Conservation (phyloP, 2,113 vertebrate genomes). For the Phyllostomus discolor region DNA sequence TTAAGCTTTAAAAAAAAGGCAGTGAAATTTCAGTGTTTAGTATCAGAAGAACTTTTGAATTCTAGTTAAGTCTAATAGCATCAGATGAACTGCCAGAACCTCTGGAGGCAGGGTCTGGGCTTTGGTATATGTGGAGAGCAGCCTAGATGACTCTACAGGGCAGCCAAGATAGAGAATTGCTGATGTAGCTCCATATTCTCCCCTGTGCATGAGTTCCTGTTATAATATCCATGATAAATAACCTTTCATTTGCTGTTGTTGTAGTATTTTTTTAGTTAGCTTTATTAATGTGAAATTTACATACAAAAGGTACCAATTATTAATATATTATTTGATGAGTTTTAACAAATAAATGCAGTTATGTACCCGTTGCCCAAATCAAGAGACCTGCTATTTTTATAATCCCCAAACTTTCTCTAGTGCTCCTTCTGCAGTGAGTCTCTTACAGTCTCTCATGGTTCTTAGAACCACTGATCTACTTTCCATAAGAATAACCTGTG, state of each 20-base stretch:
- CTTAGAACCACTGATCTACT: not conserved
- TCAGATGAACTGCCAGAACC: not conserved
- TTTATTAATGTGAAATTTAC: not conserved
- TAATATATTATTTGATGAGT: not conserved
- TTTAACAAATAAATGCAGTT: not conserved
- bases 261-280: not conserved
- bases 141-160: not conserved
- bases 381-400: not conserved
- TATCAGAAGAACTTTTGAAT: not conserved
- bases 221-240: not conserved
- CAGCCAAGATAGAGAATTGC: not conserved
- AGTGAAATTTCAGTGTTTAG: not conserved
- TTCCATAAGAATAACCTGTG: not conserved
- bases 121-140: not conserved
- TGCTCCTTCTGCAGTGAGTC: not conserved
- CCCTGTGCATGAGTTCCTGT: not conserved
- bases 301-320: not conserved
- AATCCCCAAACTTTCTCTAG: not conserved
- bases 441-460: not conserved
- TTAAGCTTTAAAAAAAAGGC: constrained; percentile 12
- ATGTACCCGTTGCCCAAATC: not conserved
- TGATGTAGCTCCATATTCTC: not conserved
- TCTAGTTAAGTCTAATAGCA: not conserved
- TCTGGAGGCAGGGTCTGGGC: not conserved
- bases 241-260: not conserved